These are phyloP conservation scores for Dicerorhinus sumatrensis DNA, from an alignment of 2,113 vertebrate species.

Conservation along the genomic window DNA sequence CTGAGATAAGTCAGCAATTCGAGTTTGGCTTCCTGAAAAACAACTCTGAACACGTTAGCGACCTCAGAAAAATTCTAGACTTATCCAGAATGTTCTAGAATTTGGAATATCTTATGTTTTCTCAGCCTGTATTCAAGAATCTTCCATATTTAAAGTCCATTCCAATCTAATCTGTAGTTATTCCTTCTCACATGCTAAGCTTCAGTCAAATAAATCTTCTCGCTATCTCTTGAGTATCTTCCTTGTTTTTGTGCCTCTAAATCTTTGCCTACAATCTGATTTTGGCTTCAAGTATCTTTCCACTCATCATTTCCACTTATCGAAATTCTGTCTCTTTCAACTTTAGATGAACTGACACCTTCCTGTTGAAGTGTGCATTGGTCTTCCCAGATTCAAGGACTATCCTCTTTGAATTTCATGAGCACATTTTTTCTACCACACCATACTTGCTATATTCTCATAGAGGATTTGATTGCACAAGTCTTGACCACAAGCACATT, in stretches of 20 bases:
- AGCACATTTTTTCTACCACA: background rate
- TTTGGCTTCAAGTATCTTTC: background rate
- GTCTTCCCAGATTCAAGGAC: background rate
- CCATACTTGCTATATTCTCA: background rate
- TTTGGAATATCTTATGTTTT: background rate
- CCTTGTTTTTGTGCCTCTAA: background rate
- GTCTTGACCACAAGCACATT: background rate
- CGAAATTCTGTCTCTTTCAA: background rate
- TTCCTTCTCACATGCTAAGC: background rate
- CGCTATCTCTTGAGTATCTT: background rate
- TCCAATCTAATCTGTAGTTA: background rate
- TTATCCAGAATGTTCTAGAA: background rate
- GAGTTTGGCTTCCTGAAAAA: background rate
- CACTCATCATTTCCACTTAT: background rate
- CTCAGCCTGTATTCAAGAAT: background rate
- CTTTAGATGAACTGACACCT: background rate
- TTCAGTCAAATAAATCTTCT: background rate
- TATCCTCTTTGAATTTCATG: background rate
- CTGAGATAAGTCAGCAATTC: background rate
- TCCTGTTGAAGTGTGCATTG: background rate
- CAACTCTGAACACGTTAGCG: background rate
- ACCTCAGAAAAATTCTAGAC: background rate
- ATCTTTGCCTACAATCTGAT: background rate
- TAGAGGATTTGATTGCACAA: background rate
- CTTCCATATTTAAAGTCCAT: background rate